Conservation (phyloP, 1,140 invertebrate genomes). For the Drosophila burlai region DNA sequence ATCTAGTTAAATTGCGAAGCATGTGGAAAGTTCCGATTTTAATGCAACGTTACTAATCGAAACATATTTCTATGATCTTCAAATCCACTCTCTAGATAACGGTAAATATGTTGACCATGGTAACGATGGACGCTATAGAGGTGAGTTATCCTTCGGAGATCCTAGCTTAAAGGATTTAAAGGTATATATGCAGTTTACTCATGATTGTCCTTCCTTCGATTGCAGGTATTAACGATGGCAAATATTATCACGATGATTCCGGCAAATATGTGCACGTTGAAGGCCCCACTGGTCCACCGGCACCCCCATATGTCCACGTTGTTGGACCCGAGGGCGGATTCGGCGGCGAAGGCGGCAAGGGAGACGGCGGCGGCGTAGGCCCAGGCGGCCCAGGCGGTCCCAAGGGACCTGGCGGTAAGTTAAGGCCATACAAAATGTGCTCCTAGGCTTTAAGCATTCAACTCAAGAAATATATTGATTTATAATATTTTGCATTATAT, state of each 20-base stretch:
- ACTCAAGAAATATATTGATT: background rate
- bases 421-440: background rate
- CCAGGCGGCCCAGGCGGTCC: constrained; percentile 77
- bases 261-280: constrained; percentile 86
- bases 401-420: constrained; percentile 74
- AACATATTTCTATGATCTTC: constrained; percentile 45
- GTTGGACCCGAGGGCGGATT: constrained; percentile 83
- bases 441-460: no score
- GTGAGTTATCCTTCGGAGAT: constrained; percentile 46
- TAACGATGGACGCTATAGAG: constrained; percentile 66
- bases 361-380: constrained; percentile 73
- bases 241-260: constrained; percentile 86
- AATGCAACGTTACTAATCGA: constrained; percentile 58
- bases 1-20: constrained; percentile 46
- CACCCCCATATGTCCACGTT: constrained; percentile 85
- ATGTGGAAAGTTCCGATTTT: constrained; percentile 1
- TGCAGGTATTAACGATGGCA: constrained; percentile 80
- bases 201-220: background rate
- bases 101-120: constrained; percentile 69
- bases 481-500: background rate
- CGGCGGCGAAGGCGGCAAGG: constrained; percentile 71
- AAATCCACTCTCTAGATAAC: constrained; percentile 48
- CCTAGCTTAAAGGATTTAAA: background rate
- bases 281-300: constrained; percentile 85
- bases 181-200: background rate